Evolutionary conservation across 2,113 vertebrate genomes (phyloP).

Genomic region (Kryptolebias marmoratus): DNA sequence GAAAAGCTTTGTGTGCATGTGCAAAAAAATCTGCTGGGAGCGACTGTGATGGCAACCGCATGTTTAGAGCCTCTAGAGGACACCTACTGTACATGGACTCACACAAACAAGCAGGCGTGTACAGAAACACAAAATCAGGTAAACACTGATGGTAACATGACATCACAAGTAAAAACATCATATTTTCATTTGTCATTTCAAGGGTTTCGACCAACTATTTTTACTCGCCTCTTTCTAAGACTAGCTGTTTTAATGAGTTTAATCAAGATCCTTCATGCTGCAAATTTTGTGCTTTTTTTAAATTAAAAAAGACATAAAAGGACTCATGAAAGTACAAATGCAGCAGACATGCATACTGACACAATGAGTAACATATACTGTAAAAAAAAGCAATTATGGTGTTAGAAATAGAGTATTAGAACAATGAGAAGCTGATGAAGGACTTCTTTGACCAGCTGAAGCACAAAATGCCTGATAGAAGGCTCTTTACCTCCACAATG

Average conservation of each 20-base stretch:
- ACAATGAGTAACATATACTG: too few relatives aligned
- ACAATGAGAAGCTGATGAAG: too few relatives aligned
- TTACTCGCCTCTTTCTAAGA: not conserved
- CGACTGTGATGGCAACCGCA: conserved; percentile 28
- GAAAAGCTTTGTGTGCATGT: conserved; percentile 21
- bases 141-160: not conserved
- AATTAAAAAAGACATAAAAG: too few relatives aligned
- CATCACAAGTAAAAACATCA: too few relatives aligned
- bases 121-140: conserved; percentile 8
- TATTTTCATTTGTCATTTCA: not conserved
- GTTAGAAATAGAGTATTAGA: too few relatives aligned
- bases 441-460: not conserved
- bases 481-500: too few relatives aligned
- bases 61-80: conserved; percentile 11
- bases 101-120: conserved; percentile 12
- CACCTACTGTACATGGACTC: conserved; percentile 2
- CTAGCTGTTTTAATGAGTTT: too few relatives aligned
- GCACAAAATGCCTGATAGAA: not conserved
- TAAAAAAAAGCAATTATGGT: too few relatives aligned
- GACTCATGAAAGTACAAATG: too few relatives aligned
- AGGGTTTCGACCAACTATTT: not conserved
- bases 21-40: conserved; percentile 25
- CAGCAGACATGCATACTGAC: too few relatives aligned
- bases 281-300: too few relatives aligned
- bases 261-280: too few relatives aligned